Conservation (phyloP, 2,888 invertebrate species). For the Laspeyria flexula region DNA sequence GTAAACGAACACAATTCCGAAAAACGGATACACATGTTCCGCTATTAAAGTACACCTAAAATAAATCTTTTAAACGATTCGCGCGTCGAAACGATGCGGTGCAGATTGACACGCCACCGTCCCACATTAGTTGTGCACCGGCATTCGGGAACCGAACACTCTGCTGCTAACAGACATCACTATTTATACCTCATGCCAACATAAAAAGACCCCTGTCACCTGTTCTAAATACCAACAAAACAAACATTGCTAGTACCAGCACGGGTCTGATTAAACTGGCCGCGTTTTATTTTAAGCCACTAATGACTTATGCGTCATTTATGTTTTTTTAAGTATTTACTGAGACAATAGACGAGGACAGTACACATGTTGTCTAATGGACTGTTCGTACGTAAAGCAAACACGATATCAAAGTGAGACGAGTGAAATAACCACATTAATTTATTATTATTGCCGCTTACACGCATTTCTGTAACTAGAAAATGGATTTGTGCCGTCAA, state of each 20-base stretch:
- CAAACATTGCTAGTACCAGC: constrained; percentile 26
- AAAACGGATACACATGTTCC: constrained; percentile 34
- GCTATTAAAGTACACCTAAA: constrained; percentile 38
- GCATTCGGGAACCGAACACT: constrained; percentile 76
- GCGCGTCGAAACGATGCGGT: constrained; percentile 42
- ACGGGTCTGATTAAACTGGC: constrained; percentile 47
- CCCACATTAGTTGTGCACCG: constrained; percentile 73
- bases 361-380: constrained; percentile 35
- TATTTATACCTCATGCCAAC: constrained; percentile 71
- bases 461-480: constrained; percentile 16
- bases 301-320: constrained; percentile 73
- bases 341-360: constrained; percentile 56
- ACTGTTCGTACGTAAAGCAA: constrained; percentile 26
- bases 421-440: background rate
- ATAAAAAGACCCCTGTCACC: constrained; percentile 55
- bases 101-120: constrained; percentile 72
- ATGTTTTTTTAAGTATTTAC: constrained; percentile 61
- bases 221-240: constrained; percentile 51
- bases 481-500: constrained; percentile 13
- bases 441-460: constrained; percentile 20
- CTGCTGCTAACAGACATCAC: constrained; percentile 74
- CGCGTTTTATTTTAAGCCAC: constrained; percentile 51
- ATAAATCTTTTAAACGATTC: constrained; percentile 47
- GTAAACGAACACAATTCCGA: constrained; percentile 12
- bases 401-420: constrained; percentile 26